Conservation (phyloP, 2,113 vertebrate genomes). For the Carassius auratus region DNA sequence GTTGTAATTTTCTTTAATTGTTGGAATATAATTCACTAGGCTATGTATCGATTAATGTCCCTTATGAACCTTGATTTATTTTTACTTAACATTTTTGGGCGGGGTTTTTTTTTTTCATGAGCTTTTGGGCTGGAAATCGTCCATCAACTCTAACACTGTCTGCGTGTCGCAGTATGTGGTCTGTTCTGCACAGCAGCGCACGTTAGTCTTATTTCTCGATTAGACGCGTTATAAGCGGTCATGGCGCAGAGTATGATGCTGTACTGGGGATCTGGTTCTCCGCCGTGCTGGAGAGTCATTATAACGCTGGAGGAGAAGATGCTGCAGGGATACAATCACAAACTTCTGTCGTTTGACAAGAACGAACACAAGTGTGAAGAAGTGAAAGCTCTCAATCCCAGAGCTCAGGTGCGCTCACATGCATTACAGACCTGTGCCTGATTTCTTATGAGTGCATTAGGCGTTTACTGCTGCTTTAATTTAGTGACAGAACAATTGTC, state of each 20-base stretch:
- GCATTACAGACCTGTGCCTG: not conserved
- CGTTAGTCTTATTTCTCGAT: too few species aligned
- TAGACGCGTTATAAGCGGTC: not conserved
- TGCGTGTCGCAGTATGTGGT: too few species aligned
- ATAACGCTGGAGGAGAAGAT: slow-evolving; percentile 77
- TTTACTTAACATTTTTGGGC: too few species aligned
- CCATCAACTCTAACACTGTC: too few species aligned
- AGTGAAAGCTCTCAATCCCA: slow-evolving; percentile 72
- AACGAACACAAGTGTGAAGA: slow-evolving; percentile 68
- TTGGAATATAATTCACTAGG: too few species aligned
- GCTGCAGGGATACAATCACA: slow-evolving; percentile 70
- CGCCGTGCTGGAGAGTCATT: slow-evolving; percentile 77
- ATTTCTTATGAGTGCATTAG: not conserved
- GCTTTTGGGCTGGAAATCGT: too few species aligned
- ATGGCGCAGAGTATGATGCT: slow-evolving; percentile 75
- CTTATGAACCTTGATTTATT: too few species aligned
- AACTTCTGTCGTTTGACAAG: slow-evolving; percentile 73
- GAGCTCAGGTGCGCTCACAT: slow-evolving; percentile 66
- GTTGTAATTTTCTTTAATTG: too few species aligned
- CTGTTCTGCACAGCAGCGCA: too few species aligned
- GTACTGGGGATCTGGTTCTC: slow-evolving; percentile 75
- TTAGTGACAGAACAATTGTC: not conserved
- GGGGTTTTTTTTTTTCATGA: too few species aligned
- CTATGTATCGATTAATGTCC: too few species aligned
- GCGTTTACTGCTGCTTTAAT: not conserved